Evolutionary conservation across 2,888 invertebrate genomes (phyloP), one percentile per base, ranked within the genome.

Genomic region (Torymus aiolomorphi): DNA sequence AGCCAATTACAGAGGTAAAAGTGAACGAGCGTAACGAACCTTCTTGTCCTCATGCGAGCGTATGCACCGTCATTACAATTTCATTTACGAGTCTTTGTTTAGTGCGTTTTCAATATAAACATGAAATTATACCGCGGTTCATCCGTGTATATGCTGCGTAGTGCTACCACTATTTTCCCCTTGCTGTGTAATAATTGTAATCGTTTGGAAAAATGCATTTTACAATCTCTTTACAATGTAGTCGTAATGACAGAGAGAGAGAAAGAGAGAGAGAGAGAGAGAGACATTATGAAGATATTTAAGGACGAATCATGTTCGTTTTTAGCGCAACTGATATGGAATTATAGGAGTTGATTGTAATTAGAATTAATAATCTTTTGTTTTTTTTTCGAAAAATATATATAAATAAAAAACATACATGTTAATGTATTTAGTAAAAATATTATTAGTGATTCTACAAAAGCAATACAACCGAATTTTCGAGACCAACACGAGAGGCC

Each of bases 1-100:
- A 78, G 81, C 81, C 81, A 83, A 83, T 83, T 83, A 82, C 78
- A 77, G 65, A 81, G 77, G 52, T 82, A 74, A 82, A 82, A 82
- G 80, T 75, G 80, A 76, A 82, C 76, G 73, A 82, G 80, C 78
- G 82, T 77, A 82, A 83, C 80, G 80, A 82, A 80, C 52, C 74
- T 70, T 74, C 79, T 76, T 81, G 78, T 81, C 78, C 72, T 81
- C 81, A 16, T 78, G 69, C 54, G 76, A 72, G 76, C 56, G 13
- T 5, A 24, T 24, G 61, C 63, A 51, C 67, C 74, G 12, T 76
- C 76, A 75, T 78, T 81, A 72, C 78, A 62, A 78, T 78, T 81
- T 67, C 75, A 78, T 80, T 80, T 75, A 71, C 78, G 71, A 78
- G 54, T 75, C 67, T 81, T 78, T 78, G 75, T 81, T 81, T 72